A percentile compares a stretch with the other conserved stretches of the same genome.
phyloP scores from a whole-genome alignment of 2,113 vertebrate species.

The Petrocephalus microphthalmus region DNA sequence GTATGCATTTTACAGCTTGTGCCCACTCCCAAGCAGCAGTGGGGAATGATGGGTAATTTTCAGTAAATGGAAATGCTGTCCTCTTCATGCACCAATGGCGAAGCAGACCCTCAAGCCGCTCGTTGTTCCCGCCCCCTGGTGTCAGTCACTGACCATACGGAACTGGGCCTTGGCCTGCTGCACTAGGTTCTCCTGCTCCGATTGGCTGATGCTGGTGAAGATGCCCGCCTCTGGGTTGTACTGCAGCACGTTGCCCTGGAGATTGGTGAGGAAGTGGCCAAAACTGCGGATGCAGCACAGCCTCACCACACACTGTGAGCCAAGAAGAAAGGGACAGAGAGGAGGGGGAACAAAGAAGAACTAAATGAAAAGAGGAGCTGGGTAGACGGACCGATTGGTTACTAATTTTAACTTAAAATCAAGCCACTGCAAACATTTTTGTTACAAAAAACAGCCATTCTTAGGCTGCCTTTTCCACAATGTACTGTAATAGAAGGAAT shows the following conservation, averaged over 20 bases:
- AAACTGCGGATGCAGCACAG: constrained; percentile 91
- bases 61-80: background rate
- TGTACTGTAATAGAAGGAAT: background rate
- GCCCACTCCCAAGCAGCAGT: background rate
- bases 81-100: background rate
- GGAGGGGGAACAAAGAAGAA: background rate
- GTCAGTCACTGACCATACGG: constrained; percentile 78
- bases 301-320: constrained; percentile 72
- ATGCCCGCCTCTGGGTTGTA: constrained; percentile 88
- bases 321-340: background rate
- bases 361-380: background rate
- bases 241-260: constrained; percentile 90
- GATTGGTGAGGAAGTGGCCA: constrained; percentile 82
- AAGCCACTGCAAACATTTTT: background rate
- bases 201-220: constrained; percentile 85
- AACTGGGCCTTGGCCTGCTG: constrained; percentile 95
- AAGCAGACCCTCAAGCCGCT: background rate
- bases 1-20: background rate
- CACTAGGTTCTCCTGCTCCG: constrained; percentile 76
- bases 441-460: background rate
- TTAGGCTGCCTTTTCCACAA: background rate
- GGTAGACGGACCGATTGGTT: background rate
- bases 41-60: background rate
- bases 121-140: background rate
- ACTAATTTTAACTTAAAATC: background rate